Base-by-base conservation (phyloP, 2,888 invertebrate genomes). In the Cheilosia soror region DNA sequence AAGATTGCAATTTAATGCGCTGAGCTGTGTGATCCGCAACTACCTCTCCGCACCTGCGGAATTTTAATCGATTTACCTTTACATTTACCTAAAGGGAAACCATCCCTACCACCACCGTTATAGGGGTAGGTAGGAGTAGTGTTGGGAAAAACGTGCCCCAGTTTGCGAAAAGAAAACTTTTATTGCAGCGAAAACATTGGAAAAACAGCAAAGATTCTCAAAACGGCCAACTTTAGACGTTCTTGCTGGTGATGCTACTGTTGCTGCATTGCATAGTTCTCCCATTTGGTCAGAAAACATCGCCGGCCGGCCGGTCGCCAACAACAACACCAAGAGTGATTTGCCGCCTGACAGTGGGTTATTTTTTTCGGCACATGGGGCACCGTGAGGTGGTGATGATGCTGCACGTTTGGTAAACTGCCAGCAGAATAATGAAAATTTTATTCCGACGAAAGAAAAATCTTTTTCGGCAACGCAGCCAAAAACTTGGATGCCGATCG, bases 391-490 rank as follows among this genome's bases (percentile, higher is more conserved):
- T 37, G 37, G 44, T 27, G 27, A 29, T 51, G 77, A 42, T 80
- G 79, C 31, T 69, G 78, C 83, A 84, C 69, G 84, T 84, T 84
- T 84, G 79, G 79, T 53, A 40, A 15, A 53, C 44, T 84, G 75
- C 84, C 84, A 84, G 69, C 15, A 53, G 79, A 69, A 69, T 72
- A 79, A 73, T 83, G 62, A 83, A 78, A 78, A 78, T 58, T 47
- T 49, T 40, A 42, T 72, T 2, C 13, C 47, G 20, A 25, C 3
- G 44, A 29, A 15, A 29, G 25, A 15, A 47, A 57, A 80, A 80
- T 62, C 31, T 51, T 65, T 65, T 69, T 20, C 40, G 62, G 53
- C n/a, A 33, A 47, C 44, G 62, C 20, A 31, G 31, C 27, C 9
- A 58, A 68, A 68, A 37, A 42, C 27, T 31, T n/a, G 11, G 13